Evolutionary conservation across 92 coral and sea anemone genomes (phyloP), one percentile per base, ranked within the genome.

Genomic region (Siderastrea siderea): DNA sequence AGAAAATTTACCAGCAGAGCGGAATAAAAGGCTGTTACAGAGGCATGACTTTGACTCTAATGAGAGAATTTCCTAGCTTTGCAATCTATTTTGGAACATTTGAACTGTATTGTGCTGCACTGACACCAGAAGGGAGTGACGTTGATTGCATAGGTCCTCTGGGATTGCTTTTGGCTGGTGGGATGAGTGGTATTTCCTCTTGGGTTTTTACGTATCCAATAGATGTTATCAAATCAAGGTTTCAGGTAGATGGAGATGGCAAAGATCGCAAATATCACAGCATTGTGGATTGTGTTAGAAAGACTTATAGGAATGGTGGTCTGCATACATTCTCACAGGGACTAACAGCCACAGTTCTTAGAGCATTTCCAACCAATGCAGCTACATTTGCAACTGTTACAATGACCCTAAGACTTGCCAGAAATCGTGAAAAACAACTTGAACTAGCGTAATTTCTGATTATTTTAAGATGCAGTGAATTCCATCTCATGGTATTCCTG

Each of bases 361-460:
- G 99, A 49, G 98, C 98, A 14, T 98, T 98, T 79, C 99, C 99
- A 60, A 93, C 93, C 12, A 98, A 98, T 87, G 99, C 99, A 0
- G 97, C 99, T 5, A 98, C 99, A 5, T 79, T 98, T 12, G 96
- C 98, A 59, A 97, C 98, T 38, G 98, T 95, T 38, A 95, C 98
- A 17, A 62, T 98, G 6, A 91, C 94, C 9, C 84, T 98, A 5
- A 90, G 99, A 71, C 75, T 84, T 79, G 90, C 91, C 19, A 91
- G 89, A 62, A 84, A 82, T 68, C 81, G 75, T 8, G 94, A 96
- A 48, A 70, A 85, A 60, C 93, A 90, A 43, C 75, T 85, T 9
- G 97, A 94, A 66, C 78, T 84, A 47, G 90, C 80, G 3, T 90
- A 80, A 8, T 78, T 2, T 61, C 2, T 26, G 0, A 26, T 26